phyloP scores from a whole-genome alignment of 2,113 vertebrate genomes.

The Megaleporinus macrocephalus region DNA sequence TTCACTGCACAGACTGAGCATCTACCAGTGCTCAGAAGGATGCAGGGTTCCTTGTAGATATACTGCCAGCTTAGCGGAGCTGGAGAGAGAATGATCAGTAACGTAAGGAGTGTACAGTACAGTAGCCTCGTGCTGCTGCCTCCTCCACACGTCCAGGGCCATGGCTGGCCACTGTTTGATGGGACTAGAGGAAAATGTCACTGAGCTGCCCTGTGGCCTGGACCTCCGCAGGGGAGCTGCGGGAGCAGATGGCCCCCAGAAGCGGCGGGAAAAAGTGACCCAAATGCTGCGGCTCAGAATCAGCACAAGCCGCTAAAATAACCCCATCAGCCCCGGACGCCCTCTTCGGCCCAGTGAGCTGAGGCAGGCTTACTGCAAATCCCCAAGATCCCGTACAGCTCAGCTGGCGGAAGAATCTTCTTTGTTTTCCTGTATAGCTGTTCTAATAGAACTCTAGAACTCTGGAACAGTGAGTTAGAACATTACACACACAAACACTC shows the following conservation, averaged over 20 bases:
- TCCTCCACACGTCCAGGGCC: slow-evolving; percentile 30
- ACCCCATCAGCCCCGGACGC: neutral
- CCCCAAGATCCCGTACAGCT: neutral
- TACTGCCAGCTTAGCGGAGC: no score
- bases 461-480: no score
- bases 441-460: no score
- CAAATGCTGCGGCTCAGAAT: slow-evolving; percentile 62
- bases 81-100: neutral
- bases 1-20: no score
- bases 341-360: neutral
- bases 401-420: neutral
- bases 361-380: no score
- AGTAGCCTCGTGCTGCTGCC: neutral
- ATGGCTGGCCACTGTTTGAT: slow-evolving; percentile 38
- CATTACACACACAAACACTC: no score
- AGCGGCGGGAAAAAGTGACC: slow-evolving; percentile 76
- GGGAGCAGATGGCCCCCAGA: slow-evolving; percentile 77
- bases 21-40: no score
- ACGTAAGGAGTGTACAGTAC: neutral
- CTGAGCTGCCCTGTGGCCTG: slow-evolving; percentile 70
- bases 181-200: slow-evolving; percentile 47
- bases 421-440: no score
- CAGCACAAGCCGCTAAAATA: neutral
- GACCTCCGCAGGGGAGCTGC: slow-evolving; percentile 74
- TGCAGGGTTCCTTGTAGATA: no score